Percentiles rank a stretch among this genome's conserved stretches.
Conservation (phyloP, 2,797 vertebrate genomes). For the Eupleurogrammus muticus region DNA sequence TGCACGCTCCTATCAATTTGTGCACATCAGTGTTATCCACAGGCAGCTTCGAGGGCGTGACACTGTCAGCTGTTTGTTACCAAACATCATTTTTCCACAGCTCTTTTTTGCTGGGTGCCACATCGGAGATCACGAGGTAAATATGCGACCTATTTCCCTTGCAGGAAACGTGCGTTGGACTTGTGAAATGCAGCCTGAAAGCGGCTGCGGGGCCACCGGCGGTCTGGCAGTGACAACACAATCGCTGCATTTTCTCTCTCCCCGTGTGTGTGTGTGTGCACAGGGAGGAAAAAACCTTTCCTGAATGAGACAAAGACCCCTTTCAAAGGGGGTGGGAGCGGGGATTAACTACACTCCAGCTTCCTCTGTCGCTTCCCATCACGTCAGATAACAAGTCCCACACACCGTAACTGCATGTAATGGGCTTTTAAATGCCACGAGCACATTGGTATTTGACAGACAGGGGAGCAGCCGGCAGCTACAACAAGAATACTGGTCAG, state of each 20-base stretch:
- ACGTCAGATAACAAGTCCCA: constrained; percentile 12
- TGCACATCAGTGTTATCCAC: not conserved
- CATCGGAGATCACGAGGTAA: not conserved
- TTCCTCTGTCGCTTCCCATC: constrained; percentile 17
- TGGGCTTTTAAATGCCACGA: constrained; percentile 2
- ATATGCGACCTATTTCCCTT: not conserved
- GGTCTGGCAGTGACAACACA: constrained; percentile 5
- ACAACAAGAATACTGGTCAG: not conserved
- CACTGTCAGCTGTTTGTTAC: not conserved
- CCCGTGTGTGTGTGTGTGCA: not conserved
- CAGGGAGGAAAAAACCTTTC: constrained; percentile 2
- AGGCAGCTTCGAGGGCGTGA: not conserved
- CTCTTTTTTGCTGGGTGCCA: not conserved
- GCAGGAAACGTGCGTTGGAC: constrained; percentile 10
- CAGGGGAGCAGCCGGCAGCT: not conserved
- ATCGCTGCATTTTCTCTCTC: constrained; percentile 12
- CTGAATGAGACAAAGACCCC: constrained; percentile 19
- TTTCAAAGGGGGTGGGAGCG: not conserved
- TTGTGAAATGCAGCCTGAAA: constrained; percentile 5
- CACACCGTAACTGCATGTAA: not conserved
- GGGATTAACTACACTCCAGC: constrained; percentile 30
- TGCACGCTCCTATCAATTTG: no score
- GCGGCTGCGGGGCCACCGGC: constrained; percentile 9
- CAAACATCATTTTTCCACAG: not conserved
- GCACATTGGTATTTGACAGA: not conserved